A percentile compares a stretch with the other conserved stretches of the same genome.
Evolutionary conservation across 2,888 invertebrate species (phyloP).

Genomic region (Apocheima hispidaria): DNA sequence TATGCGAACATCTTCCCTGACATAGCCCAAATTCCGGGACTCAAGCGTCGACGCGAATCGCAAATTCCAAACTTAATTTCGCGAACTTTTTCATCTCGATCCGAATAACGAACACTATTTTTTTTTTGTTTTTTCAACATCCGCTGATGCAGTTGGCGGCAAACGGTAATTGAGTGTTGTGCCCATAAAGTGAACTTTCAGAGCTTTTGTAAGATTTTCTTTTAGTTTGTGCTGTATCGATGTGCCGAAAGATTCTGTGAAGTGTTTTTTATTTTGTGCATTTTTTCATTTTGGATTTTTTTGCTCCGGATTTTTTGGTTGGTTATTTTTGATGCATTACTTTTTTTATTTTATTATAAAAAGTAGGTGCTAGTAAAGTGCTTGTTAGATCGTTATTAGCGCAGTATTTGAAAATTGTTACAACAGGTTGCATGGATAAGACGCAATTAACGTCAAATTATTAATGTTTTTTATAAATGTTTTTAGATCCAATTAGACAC

Average conservation of each 20-base stretch:
- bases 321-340: slow-evolving; percentile 69
- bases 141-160: slow-evolving; percentile 72
- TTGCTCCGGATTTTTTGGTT: slow-evolving; percentile 82
- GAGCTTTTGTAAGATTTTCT: slow-evolving; percentile 71
- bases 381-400: slow-evolving; percentile 17
- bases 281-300: slow-evolving; percentile 82
- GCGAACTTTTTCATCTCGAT: slow-evolving; percentile 45
- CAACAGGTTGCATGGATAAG: not conserved
- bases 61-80: slow-evolving; percentile 50
- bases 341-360: slow-evolving; percentile 47
- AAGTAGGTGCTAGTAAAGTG: slow-evolving; percentile 21
- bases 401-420: not conserved
- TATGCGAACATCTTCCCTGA: slow-evolving; percentile 85
- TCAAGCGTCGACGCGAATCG: slow-evolving; percentile 74
- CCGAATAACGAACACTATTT: slow-evolving; percentile 50
- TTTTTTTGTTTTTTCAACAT: slow-evolving; percentile 59
- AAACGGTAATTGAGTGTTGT: slow-evolving; percentile 82
- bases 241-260: slow-evolving; percentile 79
- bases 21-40: slow-evolving; percentile 80
- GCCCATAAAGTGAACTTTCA: slow-evolving; percentile 75
- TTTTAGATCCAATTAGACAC: not conserved
- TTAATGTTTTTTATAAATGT: not conserved
- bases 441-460: not conserved
- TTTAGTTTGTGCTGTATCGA: slow-evolving; percentile 72
- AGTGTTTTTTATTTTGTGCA: slow-evolving; percentile 82